Percentiles rank a stretch among this genome's conserved stretches.
These are phyloP conservation scores for Antidorcas marsupialis DNA, from an alignment of 2,113 vertebrate genomes.

Conservation along the genomic window DNA sequence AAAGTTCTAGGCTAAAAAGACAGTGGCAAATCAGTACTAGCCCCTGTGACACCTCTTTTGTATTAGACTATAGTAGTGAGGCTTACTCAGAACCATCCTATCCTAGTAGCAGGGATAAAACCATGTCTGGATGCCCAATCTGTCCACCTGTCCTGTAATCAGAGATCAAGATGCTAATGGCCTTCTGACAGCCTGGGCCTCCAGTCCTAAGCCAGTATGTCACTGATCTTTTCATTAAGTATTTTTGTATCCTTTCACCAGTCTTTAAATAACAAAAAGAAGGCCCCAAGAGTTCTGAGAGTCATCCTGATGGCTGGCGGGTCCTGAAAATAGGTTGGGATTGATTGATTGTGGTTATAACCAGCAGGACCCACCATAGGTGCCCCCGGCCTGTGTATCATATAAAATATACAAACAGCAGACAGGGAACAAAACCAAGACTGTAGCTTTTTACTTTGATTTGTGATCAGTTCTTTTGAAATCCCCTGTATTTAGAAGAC, in stretches of 20 bases:
- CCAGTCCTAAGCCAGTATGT: not conserved
- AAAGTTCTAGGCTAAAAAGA: not conserved
- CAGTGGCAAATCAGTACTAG: not conserved
- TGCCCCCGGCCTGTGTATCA: constrained; percentile 44
- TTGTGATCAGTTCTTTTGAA: constrained; percentile 62
- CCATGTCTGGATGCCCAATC: not conserved
- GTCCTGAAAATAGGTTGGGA: constrained; percentile 68
- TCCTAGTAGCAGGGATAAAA: not conserved
- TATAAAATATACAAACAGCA: constrained; percentile 73
- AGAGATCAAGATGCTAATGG: not conserved
- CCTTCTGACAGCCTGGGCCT: not conserved
- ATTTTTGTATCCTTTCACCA: constrained; percentile 43
- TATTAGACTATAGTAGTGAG: not conserved
- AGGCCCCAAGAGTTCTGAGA: constrained; percentile 43
- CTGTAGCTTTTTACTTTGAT: constrained; percentile 59
- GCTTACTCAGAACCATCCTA: not conserved
- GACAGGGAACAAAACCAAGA: constrained; percentile 69
- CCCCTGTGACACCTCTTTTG: not conserved
- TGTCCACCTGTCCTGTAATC: not conserved
- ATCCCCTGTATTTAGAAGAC: constrained; percentile 54
- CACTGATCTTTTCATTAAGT: constrained; percentile 36
- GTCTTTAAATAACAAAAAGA: constrained; percentile 68
- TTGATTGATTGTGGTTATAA: constrained; percentile 72
- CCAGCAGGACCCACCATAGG: constrained; percentile 41
- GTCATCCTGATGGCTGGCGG: constrained; percentile 43